Base-by-base conservation (phyloP, 37 sponge, comb jelly and placozoan species). In the Corticium candelabrum region DNA sequence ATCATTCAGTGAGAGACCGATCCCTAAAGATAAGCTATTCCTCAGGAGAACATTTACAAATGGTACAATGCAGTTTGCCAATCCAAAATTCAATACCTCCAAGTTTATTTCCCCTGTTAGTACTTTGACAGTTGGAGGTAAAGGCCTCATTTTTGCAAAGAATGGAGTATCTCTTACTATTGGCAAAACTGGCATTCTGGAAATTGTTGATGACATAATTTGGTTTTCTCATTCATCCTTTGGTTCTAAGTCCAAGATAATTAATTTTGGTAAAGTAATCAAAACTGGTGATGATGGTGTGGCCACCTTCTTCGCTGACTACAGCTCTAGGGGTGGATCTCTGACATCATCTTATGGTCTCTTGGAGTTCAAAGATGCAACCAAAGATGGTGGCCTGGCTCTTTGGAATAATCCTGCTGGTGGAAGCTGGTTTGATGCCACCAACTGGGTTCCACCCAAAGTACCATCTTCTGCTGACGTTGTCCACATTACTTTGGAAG, bases 21-120 rank as follows among this genome's bases (percentile, higher is more conserved):
- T 15, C 7, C 73, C 31, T 7, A 29, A 5, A 5, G 31, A 15
- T 34, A 70, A 70, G 7, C 73, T 70, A 7, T 70, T 29, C 31
- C 5, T 5, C 5, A 15, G 73, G 36, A 35, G 4, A 5, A 15
- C 31, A 32, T 4, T 29, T 34, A 35, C 29, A 4, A 70, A 70
- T 70, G 73, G 73, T 29, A 70, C 73, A 29, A 70, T 34, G 73
- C 35, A 70, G 21, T 70, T 30, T 34, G 73, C 73, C 29, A 70
- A 50, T 50, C 21, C 62, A 21, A 50, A 50, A 27, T 50, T 50
- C 62, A 50, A 50, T 50, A 50, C 62, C 21, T 27, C 62, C 21
- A 27, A 27, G 21, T 50, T 50, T 50, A 21, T 50, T 27, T 21
- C 73, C 4, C 5, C 73, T 4, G 21, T 32, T 5, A 70, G 73